These are phyloP conservation scores for Trogon melanurus DNA, from an alignment of 2,113 vertebrate species.

Conservation along the genomic window DNA sequence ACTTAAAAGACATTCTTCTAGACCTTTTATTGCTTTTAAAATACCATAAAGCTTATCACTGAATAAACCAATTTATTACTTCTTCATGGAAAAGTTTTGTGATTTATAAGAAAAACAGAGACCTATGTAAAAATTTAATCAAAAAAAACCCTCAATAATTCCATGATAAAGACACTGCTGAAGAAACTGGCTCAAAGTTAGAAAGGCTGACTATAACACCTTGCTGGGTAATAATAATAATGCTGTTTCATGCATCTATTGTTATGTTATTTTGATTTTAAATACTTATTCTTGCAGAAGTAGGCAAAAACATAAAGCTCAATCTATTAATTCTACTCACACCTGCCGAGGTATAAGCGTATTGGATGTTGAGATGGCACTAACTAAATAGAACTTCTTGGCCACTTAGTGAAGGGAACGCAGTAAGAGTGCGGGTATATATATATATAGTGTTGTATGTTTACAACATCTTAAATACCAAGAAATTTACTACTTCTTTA, in stretches of 20 bases:
- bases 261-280: background rate
- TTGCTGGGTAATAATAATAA: background rate
- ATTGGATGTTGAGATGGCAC: background rate
- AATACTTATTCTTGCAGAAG: background rate
- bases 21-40: background rate
- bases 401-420: background rate
- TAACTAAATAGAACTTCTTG: background rate
- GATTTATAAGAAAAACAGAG: background rate
- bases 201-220: background rate
- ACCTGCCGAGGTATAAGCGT: background rate
- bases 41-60: background rate
- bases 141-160: background rate
- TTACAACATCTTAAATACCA: background rate
- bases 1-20: background rate
- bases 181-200: background rate
- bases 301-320: background rate
- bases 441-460: too few relatives aligned
- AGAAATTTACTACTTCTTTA: background rate
- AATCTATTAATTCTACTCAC: background rate
- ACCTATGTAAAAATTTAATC: rapidly evolving
- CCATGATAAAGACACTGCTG: background rate
- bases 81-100: background rate
- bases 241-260: background rate
- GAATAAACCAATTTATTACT: background rate
- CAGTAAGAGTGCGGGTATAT: background rate